Percentiles rank a stretch among this genome's conserved stretches.
Conservation (phyloP, 2,113 vertebrate species). For the Lepus americanus region DNA sequence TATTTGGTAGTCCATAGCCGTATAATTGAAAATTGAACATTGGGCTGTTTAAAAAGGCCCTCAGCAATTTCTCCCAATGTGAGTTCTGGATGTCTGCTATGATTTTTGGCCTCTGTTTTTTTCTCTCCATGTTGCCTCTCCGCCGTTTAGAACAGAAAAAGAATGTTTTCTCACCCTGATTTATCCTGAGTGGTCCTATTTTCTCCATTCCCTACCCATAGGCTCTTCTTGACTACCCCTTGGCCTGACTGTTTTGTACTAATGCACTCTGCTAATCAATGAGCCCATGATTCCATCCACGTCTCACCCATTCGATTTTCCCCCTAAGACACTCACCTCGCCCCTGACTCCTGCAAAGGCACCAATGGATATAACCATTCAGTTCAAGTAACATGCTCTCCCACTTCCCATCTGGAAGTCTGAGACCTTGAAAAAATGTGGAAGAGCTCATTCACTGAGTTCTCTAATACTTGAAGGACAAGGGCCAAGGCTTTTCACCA, state of each 20-base stretch:
- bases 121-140: background rate
- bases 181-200: background rate
- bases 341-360: background rate
- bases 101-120: background rate
- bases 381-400: background rate
- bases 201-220: background rate
- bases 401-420: background rate
- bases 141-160: slow-evolving; percentile 12
- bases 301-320: background rate
- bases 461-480: slow-evolving; percentile 8
- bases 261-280: background rate
- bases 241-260: background rate
- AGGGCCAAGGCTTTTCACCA: background rate
- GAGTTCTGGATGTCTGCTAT: background rate
- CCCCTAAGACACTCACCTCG: background rate
- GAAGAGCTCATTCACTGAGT: background rate
- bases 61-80: background rate
- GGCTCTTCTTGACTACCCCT: background rate
- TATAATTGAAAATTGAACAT: background rate
- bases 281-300: background rate
- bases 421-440: background rate
- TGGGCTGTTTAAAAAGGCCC: slow-evolving; percentile 1
- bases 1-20: background rate
- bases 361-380: background rate
- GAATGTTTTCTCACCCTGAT: slow-evolving; percentile 2